Base-by-base conservation (phyloP, 2,888 invertebrate genomes). In the Leucozona laternaria region DNA sequence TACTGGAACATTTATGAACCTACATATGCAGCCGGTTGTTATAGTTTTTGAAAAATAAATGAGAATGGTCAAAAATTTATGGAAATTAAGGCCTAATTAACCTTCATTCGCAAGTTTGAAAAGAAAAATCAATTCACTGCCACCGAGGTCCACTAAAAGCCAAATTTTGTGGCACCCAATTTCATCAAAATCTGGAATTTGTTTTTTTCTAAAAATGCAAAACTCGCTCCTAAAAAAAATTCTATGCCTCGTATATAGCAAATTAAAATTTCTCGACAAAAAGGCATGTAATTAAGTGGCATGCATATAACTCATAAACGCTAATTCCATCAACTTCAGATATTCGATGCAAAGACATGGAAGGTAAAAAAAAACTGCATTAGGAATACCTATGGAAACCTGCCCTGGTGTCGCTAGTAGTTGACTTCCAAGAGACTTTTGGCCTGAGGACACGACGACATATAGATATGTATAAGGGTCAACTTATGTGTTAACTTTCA, bases 251-350 rank as follows among this genome's bases (percentile, higher is more conserved):
- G 4, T 3, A 17, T 17, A 31, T 22, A 17, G 28, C 13, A 17
- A 25, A 4, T 3, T 28, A 20, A 64, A 64, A 64, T 48, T 31
- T 0, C 20, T 22, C 13, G 40, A 64, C 68, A 43, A 62, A 62
- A 28, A 43, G 62, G n/a, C 68, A 79, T 79, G 66, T 77, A 77
- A 78, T 70, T 45, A 78, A 68, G 62, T 81, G 77, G 72, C 80
- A 78, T 85, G 85, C 85, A 85, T 73, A 81, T 40, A 62, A 72
- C 85, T 80, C 85, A 85, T 80, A 81, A 85, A 73, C 73, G 80
- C 80, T 80, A 78, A 85, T 80, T 66, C 43, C 64, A 68, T 77
- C 68, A 78, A 73, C 72, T 62, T 70, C 62, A 81, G 57, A 62
- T 78, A 78, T 81, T 73, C 77, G 34, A 64, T 48, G 34, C 66